A percentile compares a stretch with the other conserved stretches of the same genome.
These are phyloP conservation scores for Teinopalpus imperialis DNA, from an alignment of 2,888 invertebrate genomes.

Conservation along the genomic window DNA sequence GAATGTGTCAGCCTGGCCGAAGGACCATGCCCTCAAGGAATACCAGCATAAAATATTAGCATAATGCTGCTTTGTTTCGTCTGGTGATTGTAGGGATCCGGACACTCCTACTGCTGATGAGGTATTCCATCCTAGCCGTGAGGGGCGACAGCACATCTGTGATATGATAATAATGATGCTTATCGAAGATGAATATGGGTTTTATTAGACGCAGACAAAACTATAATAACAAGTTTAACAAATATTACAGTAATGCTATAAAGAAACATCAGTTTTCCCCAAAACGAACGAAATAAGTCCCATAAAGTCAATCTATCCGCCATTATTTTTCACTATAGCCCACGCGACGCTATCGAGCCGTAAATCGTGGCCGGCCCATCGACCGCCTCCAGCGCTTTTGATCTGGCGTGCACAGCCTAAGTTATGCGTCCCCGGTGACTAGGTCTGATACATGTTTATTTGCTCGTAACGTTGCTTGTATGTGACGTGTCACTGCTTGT, in stretches of 20 bases:
- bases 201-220: too few relatives aligned
- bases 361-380: slow-evolving; percentile 60
- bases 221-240: too few relatives aligned
- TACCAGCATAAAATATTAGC: too few relatives aligned
- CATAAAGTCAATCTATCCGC: slow-evolving; percentile 48
- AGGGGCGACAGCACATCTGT: too few relatives aligned
- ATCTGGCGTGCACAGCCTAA: slow-evolving; percentile 66
- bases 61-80: too few relatives aligned
- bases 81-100: too few relatives aligned
- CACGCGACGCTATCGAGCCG: slow-evolving; percentile 42
- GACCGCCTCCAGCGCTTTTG: slow-evolving; percentile 59
- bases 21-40: too few relatives aligned
- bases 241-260: not conserved
- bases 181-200: too few relatives aligned
- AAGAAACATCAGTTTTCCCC: slow-evolving; percentile 5
- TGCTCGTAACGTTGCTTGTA: slow-evolving; percentile 28
- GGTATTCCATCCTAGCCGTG: too few relatives aligned
- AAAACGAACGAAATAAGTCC: slow-evolving; percentile 36
- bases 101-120: too few relatives aligned
- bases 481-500: slow-evolving; percentile 4
- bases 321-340: slow-evolving; percentile 64
- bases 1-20: too few relatives aligned
- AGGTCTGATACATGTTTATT: slow-evolving; percentile 40
- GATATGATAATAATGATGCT: too few relatives aligned
- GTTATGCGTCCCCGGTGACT: slow-evolving; percentile 70